Conservation (phyloP, 2,113 vertebrate species). For the Colistium nudipinnis region DNA sequence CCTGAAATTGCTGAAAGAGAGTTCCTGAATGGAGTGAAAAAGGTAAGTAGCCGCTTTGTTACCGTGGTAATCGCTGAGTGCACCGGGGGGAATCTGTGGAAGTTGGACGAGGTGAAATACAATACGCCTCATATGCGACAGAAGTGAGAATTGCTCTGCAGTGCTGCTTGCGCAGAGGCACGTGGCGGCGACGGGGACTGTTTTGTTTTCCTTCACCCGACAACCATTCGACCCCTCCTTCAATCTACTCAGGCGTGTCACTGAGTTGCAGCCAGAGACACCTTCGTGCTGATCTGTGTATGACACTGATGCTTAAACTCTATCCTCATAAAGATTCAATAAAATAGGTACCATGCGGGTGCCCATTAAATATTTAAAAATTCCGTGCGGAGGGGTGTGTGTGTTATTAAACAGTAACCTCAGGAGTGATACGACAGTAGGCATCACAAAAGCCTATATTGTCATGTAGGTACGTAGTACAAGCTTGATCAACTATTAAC, state of each 20-base stretch:
- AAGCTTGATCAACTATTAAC: background rate
- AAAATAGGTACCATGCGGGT: background rate
- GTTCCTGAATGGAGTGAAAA: slow-evolving; percentile 42
- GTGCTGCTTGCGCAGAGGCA: slow-evolving; percentile 17
- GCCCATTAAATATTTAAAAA: slow-evolving; percentile 1
- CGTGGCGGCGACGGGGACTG: no score
- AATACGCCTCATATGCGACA: slow-evolving; percentile 34
- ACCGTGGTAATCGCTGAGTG: slow-evolving; percentile 48
- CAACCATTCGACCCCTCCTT: background rate
- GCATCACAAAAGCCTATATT: background rate
- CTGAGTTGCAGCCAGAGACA: slow-evolving; percentile 22
- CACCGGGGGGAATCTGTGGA: slow-evolving; percentile 40
- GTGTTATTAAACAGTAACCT: slow-evolving; percentile 1
- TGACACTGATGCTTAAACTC: slow-evolving; percentile 23
- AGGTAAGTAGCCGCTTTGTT: slow-evolving; percentile 57
- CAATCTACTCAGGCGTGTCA: slow-evolving; percentile 24
- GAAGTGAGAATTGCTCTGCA: slow-evolving; percentile 24
- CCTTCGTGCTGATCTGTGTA: background rate
- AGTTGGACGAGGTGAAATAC: slow-evolving; percentile 51
- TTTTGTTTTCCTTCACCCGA: no score
- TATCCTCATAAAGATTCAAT: background rate
- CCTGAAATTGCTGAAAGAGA: slow-evolving; percentile 50
- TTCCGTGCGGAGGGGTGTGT: slow-evolving; percentile 3
- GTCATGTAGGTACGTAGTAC: background rate
- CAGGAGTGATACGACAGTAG: background rate